Conservation (phyloP, 2,888 invertebrate species). For the Autographa pulchrina region DNA sequence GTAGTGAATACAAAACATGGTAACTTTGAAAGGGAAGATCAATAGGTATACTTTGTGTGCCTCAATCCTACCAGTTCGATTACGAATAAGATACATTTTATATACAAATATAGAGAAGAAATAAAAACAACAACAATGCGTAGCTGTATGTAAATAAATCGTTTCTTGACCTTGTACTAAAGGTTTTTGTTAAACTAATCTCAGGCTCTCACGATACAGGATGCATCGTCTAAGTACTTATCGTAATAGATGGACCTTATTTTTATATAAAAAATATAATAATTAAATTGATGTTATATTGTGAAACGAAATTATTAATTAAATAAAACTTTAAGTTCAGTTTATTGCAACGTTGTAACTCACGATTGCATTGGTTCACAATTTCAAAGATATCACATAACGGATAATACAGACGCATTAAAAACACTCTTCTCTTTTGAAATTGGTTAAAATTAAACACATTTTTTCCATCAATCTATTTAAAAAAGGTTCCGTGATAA, state of each 20-base stretch:
- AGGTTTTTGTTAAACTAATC: too few relatives aligned
- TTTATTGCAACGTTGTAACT: too few relatives aligned
- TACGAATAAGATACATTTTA: constrained; percentile 49
- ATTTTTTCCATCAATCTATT: constrained; percentile 56
- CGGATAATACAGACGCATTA: neutral
- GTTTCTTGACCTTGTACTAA: too few relatives aligned
- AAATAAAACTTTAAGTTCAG: too few relatives aligned
- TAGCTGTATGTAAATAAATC: too few relatives aligned
- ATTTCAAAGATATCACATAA: neutral
- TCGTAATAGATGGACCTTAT: too few relatives aligned
- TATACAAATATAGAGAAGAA: constrained; percentile 34
- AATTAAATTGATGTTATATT: too few relatives aligned
- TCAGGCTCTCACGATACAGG: too few relatives aligned
- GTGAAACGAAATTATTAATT: too few relatives aligned
- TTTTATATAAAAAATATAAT: too few relatives aligned
- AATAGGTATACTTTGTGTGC: constrained; percentile 34
- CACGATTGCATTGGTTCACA: too few relatives aligned
- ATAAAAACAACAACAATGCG: constrained; percentile 49
- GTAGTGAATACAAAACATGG: constrained; percentile 11
- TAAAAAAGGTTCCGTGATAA: constrained; percentile 57
- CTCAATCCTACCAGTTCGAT: constrained; percentile 45
- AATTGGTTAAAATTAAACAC: constrained; percentile 37
- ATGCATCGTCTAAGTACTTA: too few relatives aligned
- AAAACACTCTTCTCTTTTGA: neutral
- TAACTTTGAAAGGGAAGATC: constrained; percentile 29